Conservation (phyloP, 1,140 invertebrate species). For the Pseudoatta argentina region DNA sequence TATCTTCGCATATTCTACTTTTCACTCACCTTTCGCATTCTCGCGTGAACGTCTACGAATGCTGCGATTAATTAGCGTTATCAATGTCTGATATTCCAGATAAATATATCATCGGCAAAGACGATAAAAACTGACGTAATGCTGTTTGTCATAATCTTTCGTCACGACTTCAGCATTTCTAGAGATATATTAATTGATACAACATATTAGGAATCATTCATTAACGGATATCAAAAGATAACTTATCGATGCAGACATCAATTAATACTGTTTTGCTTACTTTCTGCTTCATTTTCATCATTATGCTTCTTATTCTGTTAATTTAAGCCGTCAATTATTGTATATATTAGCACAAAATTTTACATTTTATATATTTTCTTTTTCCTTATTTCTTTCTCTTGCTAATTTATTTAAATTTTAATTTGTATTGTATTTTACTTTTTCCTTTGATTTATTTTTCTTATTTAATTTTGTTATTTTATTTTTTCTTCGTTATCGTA, state of each 20-base stretch:
- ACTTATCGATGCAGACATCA: not conserved
- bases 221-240: conserved; percentile 1
- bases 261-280: not conserved
- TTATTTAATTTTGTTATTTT: too few relatives aligned
- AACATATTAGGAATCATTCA: not conserved
- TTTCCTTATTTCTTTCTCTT: too few relatives aligned
- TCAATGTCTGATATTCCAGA: not conserved
- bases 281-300: too few relatives aligned
- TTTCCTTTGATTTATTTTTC: too few relatives aligned
- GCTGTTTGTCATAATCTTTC: not conserved
- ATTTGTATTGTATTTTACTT: too few relatives aligned
- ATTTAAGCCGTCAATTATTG: too few relatives aligned
- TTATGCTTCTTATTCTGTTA: too few relatives aligned
- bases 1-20: conserved; percentile 12
- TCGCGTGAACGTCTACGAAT: conserved; percentile 52
- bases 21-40: conserved; percentile 23
- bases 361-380: too few relatives aligned
- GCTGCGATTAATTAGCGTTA: conserved; percentile 66
- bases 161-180: conserved; percentile 24
- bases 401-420: too few relatives aligned
- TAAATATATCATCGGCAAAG: not conserved
- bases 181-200: conserved; percentile 11
- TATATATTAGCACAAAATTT: too few relatives aligned
- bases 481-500: too few relatives aligned
- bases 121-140: conserved; percentile 23